Percentiles rank a stretch among this genome's conserved stretches.
Conservation (phyloP, 2,888 invertebrate genomes). For the Mythimna pallens region DNA sequence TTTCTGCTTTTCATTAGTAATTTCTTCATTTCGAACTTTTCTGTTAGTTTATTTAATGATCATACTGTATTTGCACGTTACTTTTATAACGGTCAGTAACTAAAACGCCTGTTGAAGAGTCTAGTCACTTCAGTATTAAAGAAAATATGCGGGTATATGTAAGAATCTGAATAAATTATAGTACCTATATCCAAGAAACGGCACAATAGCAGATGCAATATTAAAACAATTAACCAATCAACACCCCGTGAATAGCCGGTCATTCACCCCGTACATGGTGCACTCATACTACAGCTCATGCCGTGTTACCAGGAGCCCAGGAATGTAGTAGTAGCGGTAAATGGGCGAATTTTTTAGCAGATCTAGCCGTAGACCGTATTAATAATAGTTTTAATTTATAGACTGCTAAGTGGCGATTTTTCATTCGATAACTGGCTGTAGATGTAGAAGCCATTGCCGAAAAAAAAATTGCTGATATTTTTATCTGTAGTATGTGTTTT, state of each 20-base stretch:
- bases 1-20: slow-evolving; percentile 21
- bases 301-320: slow-evolving; percentile 62
- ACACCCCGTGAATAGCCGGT: slow-evolving; percentile 61
- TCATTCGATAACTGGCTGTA: neutral
- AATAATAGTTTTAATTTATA: slow-evolving; percentile 27
- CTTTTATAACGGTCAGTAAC: neutral
- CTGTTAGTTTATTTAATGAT: neutral
- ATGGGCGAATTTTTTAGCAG: slow-evolving; percentile 48
- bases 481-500: slow-evolving; percentile 12
- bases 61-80: neutral
- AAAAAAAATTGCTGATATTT: neutral
- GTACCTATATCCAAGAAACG: slow-evolving; percentile 23
- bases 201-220: slow-evolving; percentile 64
- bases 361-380: slow-evolving; percentile 18
- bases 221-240: slow-evolving; percentile 65
- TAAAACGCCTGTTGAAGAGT: neutral
- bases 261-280: slow-evolving; percentile 54
- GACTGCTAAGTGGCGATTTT: slow-evolving; percentile 8
- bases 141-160: slow-evolving; percentile 10
- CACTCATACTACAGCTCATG: slow-evolving; percentile 42
- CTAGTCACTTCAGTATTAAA: neutral
- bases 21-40: neutral
- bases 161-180: slow-evolving; percentile 32
- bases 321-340: slow-evolving; percentile 66
- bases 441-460: neutral